A percentile compares a stretch with the other conserved stretches of the same genome.
Conservation (phyloP, 2,797 vertebrate species). For the Schizopygopsis malacanthus region DNA sequence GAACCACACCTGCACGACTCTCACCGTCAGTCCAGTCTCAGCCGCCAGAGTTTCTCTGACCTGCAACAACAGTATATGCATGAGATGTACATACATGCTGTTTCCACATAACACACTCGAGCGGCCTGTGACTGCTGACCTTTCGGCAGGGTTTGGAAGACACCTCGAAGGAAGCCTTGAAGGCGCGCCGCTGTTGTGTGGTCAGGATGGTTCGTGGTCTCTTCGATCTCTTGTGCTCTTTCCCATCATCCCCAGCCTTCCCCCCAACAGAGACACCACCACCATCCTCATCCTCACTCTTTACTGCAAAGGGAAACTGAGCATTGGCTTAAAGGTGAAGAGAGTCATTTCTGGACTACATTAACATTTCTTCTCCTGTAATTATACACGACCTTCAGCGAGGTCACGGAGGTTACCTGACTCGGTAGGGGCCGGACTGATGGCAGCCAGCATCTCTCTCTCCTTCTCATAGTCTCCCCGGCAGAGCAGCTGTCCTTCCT, state of each 20-base stretch:
- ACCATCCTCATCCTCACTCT: conserved; percentile 91
- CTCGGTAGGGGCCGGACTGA: conserved; percentile 87
- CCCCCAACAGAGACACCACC: conserved; percentile 79
- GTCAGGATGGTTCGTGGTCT: conserved; percentile 90
- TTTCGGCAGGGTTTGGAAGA: conserved; percentile 92
- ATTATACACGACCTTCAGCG: not conserved
- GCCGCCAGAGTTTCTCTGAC: conserved; percentile 91
- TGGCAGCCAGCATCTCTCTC: conserved; percentile 88
- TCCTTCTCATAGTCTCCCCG: conserved; percentile 92
- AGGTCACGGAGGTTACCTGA: conserved; percentile 75
- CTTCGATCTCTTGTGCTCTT: conserved; percentile 90
- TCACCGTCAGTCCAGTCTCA: conserved; percentile 89
- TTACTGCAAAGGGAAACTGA: conserved; percentile 73
- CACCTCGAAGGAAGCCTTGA: conserved; percentile 92
- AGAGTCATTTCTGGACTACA: not conserved
- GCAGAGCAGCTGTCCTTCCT: conserved; percentile 91
- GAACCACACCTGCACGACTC: conserved; percentile 94
- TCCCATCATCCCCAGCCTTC: conserved; percentile 84
- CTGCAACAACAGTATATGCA: conserved; percentile 63
- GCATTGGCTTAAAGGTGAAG: not conserved
- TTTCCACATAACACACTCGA: not conserved
- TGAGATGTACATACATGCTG: not conserved
- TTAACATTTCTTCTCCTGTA: conserved; percentile 2
- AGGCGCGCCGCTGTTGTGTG: conserved; percentile 90
- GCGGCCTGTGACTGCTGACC: conserved; percentile 70